phyloP scores from a whole-genome alignment of 2,888 invertebrate genomes.

The Sesamia inferens region DNA sequence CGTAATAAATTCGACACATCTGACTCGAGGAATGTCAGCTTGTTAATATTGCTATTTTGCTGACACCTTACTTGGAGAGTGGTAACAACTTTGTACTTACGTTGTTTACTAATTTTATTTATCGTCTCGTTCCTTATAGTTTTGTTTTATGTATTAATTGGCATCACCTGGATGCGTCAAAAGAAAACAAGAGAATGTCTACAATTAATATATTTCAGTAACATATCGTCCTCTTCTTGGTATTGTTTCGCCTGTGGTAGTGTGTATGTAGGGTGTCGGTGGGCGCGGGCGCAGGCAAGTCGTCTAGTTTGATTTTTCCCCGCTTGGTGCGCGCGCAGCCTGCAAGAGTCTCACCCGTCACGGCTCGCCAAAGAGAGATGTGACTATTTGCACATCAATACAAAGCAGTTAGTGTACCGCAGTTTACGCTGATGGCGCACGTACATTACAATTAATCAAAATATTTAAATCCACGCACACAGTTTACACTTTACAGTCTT shows the following conservation, averaged over 20 bases:
- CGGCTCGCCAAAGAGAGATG: constrained; percentile 3
- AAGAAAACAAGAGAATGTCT: constrained; percentile 25
- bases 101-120: not conserved
- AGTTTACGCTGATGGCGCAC: constrained; percentile 48
- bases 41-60: constrained; percentile 44
- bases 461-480: constrained; percentile 57
- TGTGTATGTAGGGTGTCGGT: constrained; percentile 1
- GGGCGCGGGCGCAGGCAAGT: not conserved
- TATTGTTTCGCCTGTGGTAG: constrained; percentile 13
- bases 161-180: not conserved
- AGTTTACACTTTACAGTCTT: constrained; percentile 45
- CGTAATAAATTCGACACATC: constrained; percentile 61
- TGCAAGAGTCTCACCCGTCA: constrained; percentile 50
- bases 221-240: constrained; percentile 24
- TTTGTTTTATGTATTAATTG: not conserved
- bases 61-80: constrained; percentile 30
- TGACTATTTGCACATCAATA: constrained; percentile 5
- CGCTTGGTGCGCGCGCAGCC: constrained; percentile 40
- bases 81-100: constrained; percentile 30
- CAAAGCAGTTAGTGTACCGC: constrained; percentile 55
- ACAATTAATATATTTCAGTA: constrained; percentile 49
- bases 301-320: not conserved
- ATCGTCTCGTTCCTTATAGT: not conserved
- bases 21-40: constrained; percentile 52
- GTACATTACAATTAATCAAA: constrained; percentile 52